Evolutionary conservation across 2,113 vertebrate genomes (phyloP).

Genomic region (Formicarius rufipectus): DNA sequence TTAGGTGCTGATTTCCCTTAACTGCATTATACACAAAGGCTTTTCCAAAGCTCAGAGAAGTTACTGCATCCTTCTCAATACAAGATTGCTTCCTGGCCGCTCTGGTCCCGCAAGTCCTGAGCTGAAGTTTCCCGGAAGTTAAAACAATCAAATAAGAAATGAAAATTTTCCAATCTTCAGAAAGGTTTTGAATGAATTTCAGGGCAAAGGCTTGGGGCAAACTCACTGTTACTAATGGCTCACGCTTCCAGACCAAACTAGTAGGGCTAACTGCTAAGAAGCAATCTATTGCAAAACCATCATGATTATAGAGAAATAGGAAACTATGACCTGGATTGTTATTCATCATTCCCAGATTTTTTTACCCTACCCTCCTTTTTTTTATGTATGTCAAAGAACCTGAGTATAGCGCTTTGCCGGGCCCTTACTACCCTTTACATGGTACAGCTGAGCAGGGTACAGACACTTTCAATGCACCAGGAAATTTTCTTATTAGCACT

Average conservation of each 20-base stretch:
- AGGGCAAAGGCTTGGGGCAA: background rate
- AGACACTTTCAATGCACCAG: background rate
- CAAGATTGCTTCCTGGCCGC: background rate
- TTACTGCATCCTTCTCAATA: background rate
- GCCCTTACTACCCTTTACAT: background rate
- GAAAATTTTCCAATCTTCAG: background rate
- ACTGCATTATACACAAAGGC: background rate
- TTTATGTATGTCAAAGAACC: background rate
- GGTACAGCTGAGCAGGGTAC: background rate
- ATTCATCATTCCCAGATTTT: background rate
- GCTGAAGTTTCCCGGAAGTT: background rate
- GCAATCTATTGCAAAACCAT: background rate
- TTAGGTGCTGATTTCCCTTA: background rate
- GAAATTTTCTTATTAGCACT: background rate
- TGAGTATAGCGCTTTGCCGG: background rate
- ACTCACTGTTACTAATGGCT: background rate
- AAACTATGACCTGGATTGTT: background rate
- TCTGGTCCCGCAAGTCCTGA: background rate
- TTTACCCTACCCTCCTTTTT: background rate
- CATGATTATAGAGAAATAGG: background rate
- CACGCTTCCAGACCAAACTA: background rate
- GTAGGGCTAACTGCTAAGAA: background rate
- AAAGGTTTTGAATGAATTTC: background rate
- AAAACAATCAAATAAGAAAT: background rate
- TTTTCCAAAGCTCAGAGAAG: background rate